A percentile compares a stretch with the other conserved stretches of the same genome.
These are phyloP conservation scores for Pteropus alecto DNA, from an alignment of 2,113 vertebrate species.

Conservation along the genomic window DNA sequence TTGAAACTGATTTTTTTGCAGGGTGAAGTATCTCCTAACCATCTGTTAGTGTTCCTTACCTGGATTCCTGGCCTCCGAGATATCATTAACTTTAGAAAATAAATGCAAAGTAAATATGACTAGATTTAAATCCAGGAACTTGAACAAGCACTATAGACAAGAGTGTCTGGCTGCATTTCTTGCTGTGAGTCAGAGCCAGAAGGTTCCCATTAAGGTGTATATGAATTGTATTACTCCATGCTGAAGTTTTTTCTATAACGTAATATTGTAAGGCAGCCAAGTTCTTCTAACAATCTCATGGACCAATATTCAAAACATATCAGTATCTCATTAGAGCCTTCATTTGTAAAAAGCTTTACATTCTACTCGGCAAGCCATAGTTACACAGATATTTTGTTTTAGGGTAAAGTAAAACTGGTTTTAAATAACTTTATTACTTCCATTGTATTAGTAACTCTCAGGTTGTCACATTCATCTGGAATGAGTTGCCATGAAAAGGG, in stretches of 20 bases:
- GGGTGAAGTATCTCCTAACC: background rate
- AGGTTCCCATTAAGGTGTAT: slow-evolving; percentile 76
- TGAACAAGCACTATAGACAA: slow-evolving; percentile 31
- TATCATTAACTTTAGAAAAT: slow-evolving; percentile 49
- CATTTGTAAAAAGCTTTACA: slow-evolving; percentile 55
- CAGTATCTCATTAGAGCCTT: slow-evolving; percentile 67
- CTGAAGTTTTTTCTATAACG: slow-evolving; percentile 53
- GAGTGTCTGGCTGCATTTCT: slow-evolving; percentile 64
- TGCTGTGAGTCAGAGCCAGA: slow-evolving; percentile 64
- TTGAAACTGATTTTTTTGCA: background rate
- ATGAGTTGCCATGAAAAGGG: slow-evolving; percentile 47
- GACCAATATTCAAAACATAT: slow-evolving; percentile 68
- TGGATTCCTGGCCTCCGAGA: background rate
- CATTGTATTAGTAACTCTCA: slow-evolving; percentile 62
- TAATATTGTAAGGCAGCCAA: slow-evolving; percentile 67
- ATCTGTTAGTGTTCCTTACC: background rate
- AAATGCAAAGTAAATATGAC: slow-evolving; percentile 47
- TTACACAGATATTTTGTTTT: slow-evolving; percentile 62
- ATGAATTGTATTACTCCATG: slow-evolving; percentile 60
- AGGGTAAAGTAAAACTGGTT: slow-evolving; percentile 48
- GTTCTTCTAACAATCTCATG: slow-evolving; percentile 54
- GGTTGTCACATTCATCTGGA: slow-evolving; percentile 67
- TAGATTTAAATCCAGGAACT: slow-evolving; percentile 47
- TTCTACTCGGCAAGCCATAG: slow-evolving; percentile 38
- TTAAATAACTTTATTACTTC: slow-evolving; percentile 62